A percentile compares a stretch with the other conserved stretches of the same genome.
These are phyloP conservation scores for Trochalopteron elliotii DNA, from an alignment of 2,113 vertebrate genomes.

Conservation along the genomic window DNA sequence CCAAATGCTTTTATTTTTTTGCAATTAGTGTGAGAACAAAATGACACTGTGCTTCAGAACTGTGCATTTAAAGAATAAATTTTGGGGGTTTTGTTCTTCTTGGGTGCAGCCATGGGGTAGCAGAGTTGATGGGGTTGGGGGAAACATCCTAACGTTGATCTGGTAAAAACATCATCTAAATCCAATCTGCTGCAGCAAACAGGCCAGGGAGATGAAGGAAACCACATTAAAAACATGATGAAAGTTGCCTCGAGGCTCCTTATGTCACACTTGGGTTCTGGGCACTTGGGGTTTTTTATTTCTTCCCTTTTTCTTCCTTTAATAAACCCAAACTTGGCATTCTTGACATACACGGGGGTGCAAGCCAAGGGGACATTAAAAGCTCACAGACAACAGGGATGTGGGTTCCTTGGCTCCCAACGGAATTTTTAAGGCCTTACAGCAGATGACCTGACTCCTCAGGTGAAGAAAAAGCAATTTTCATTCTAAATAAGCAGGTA, in stretches of 20 bases:
- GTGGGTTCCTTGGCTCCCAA: background rate
- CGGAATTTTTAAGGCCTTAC: background rate
- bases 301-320: constrained; percentile 6
- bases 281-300: background rate
- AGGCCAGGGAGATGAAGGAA: constrained; percentile 24
- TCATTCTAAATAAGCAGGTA: background rate
- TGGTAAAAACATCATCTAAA: constrained; percentile 60
- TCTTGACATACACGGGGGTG: background rate
- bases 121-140: background rate
- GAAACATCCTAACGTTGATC: background rate
- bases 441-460: background rate
- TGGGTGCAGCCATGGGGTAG: background rate
- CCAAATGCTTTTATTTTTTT: background rate
- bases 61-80: background rate
- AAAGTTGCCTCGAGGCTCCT: constrained; percentile 56
- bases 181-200: constrained; percentile 5
- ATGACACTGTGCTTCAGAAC: background rate
- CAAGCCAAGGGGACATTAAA: background rate
- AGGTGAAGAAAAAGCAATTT: background rate
- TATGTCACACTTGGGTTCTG: constrained; percentile 29
- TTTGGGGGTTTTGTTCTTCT: background rate
- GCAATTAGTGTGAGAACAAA: background rate
- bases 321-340: background rate
- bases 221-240: constrained; percentile 29
- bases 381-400: background rate